Base-by-base conservation (phyloP, 2,113 vertebrate genomes). In the Morphnarchus princeps region DNA sequence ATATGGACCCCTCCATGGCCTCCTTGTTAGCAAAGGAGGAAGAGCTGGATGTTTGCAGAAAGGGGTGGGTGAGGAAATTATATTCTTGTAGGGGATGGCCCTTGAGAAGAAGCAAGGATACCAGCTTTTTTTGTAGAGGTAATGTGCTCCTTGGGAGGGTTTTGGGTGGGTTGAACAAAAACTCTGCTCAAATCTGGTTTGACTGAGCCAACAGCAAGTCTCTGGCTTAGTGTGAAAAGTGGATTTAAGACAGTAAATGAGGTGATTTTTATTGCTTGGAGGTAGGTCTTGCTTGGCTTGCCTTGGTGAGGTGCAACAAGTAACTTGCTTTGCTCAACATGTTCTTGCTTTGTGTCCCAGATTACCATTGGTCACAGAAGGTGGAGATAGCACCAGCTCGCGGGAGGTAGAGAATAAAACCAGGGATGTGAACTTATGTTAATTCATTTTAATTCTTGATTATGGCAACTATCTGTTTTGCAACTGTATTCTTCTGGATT, bases 81-180 rank as follows among this genome's bases (percentile, higher is more conserved):
- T 10, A 16, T 22, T 34, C 8, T 6, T 50, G 5, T 2, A 28
- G 43, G 18, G 7, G 3, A 10, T 29, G 10, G n/a, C 2, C 5
- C 9, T 40, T 4, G 9, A 65, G 45, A 24, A 80, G 36, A 36
- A 82, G 38, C 10, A 63, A 66, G 32, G 25, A 14, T 5, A 49
- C 10, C 13, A 66, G 43, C 0, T 1, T 18, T 50, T 36, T 84
- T 34, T 62, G 7, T 20, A 32, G 32, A 24, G 13, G 20, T 45
- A 61, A 32, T 2, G 1, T 38, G 5, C 2, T 34, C 50, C 24
- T 66, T 10, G 18, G 15, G 16, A 6, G 4, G 17, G 4, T 7
- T 52, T 78, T 49, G 11, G 12, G 13, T 4, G 29, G 1, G 4
- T 54, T 90, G 50, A 40, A 61, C 8, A 3, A 70, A 71, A 66